A percentile compares a stretch with the other conserved stretches of the same genome.
Evolutionary conservation across 2,888 invertebrate species (phyloP).

Genomic region (Drepanosiphum platanoidis): DNA sequence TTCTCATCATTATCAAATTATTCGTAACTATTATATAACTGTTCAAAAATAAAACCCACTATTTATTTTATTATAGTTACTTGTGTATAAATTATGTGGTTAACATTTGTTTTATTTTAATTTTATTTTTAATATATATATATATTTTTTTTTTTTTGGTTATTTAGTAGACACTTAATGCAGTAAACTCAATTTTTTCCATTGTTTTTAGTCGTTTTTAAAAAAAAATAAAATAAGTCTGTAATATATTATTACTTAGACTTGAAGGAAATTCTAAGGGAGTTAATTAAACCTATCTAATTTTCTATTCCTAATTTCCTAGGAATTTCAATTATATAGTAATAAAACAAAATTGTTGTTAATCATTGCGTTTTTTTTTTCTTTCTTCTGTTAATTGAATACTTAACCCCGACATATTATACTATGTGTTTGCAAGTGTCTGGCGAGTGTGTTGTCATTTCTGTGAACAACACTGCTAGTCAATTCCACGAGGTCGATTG

Average conservation of each 20-base stretch:
- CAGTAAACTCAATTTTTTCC: constrained; percentile 58
- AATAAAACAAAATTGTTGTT: constrained; percentile 62
- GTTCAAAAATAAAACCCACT: constrained; percentile 41
- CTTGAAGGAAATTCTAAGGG: constrained; percentile 53
- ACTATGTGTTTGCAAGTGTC: background rate
- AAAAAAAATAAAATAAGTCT: constrained; percentile 45
- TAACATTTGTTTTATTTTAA: constrained; percentile 61
- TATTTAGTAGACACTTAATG: constrained; percentile 58
- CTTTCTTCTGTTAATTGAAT: background rate
- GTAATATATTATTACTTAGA: constrained; percentile 61
- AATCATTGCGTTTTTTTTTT: constrained; percentile 53
- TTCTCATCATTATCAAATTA: constrained; percentile 61
- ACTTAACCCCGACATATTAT: background rate
- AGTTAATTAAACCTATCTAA: constrained; percentile 59
- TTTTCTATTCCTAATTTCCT: constrained; percentile 61
- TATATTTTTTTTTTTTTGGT: constrained; percentile 58
- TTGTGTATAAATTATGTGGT: constrained; percentile 60
- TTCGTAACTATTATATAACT: constrained; percentile 50
- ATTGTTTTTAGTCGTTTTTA: constrained; percentile 59
- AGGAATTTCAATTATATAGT: constrained; percentile 61
- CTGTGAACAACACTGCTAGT: too few species aligned
- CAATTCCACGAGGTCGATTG: too few species aligned
- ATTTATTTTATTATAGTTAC: constrained; percentile 61
- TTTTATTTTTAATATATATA: constrained; percentile 49
- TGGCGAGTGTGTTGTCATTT: too few species aligned